A percentile compares a stretch with the other conserved stretches of the same genome.
Conservation (phyloP, 1,140 invertebrate species). For the Cydia amplana region DNA sequence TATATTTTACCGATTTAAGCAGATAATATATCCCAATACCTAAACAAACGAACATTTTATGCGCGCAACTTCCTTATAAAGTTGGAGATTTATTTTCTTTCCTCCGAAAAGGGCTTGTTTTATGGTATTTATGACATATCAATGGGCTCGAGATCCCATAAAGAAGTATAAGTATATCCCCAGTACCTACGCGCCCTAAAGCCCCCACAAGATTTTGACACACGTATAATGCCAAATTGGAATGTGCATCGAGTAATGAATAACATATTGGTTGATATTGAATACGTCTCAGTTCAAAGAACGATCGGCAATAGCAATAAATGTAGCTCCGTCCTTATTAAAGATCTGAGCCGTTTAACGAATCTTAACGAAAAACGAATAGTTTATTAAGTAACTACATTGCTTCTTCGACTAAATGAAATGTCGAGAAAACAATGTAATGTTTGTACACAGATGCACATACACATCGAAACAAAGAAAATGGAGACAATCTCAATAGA, state of each 20-base stretch:
- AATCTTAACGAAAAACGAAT: too few species aligned
- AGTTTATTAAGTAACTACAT: too few species aligned
- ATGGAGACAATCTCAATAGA: too few species aligned
- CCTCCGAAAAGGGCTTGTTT: neutral
- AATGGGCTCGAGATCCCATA: neutral
- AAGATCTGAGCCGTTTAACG: neutral
- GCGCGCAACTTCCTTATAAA: neutral
- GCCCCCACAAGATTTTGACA: neutral
- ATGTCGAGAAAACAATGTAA: too few species aligned
- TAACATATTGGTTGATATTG: conserved; percentile 25
- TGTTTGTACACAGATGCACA: too few species aligned
- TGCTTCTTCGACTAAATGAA: too few species aligned
- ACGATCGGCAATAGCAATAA: neutral
- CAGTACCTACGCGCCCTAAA: neutral
- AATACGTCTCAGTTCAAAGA: conserved; percentile 6
- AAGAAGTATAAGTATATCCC: neutral
- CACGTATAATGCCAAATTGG: conserved; percentile 21
- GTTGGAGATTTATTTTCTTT: neutral
- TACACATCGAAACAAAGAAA: too few species aligned
- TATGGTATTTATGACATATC: conserved; percentile 5
- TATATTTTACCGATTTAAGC: too few species aligned
- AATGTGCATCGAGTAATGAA: conserved; percentile 25
- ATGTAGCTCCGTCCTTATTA: conserved; percentile 17
- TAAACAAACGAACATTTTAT: neutral
- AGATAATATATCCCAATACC: too few species aligned